Base-by-base conservation (phyloP, 1,140 invertebrate genomes). In the Calycopis cecrops region DNA sequence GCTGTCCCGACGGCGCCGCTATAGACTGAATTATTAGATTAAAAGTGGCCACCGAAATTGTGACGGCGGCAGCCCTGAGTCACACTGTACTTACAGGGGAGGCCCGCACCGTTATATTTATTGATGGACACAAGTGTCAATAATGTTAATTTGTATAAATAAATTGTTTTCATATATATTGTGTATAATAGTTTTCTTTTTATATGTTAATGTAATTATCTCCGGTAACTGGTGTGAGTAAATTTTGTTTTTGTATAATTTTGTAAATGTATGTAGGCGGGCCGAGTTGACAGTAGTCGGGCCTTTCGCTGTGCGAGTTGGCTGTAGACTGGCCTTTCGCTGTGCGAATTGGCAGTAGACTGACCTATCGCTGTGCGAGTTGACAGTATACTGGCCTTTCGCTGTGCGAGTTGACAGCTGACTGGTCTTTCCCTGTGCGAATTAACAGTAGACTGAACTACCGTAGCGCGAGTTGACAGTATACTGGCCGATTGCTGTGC, bases 1-100 rank as follows among this genome's bases (percentile, higher is more conserved):
- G 53, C 38, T 47, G 40, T 48, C 48, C 51, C 42, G 17, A 8
- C 48, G 11, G 18, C 47, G 55, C 44, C 61, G 53, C 55, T 49
- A 55, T 57, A 58, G 64, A 66, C 64, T 66, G 64, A 66, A 63
- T 37, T 64, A 35, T 49, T 59, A 57, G 50, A 48, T 55, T 50
- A 63, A 52, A 57, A 52, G 59, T 55, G 59, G 59, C 42, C 28
- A 28, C n/a, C 35, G 42, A 34, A 35, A 51, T 11, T 35, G 12
- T 35, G 16, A 62, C 35, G 51, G 33, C 48, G 34, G 21, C 40
- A 53, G 40, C 40, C 40, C 9, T 9, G 40, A 16, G 9, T 16
- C 40, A 12, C 40, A 16, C 6, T 17, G 40, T 16, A 12, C 14
- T 44, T 28, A 3, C 40, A 12, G 14, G 40, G 40, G 40, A 16